Base-by-base conservation (phyloP, 1,140 invertebrate species). In the Calephelis nemesis region DNA sequence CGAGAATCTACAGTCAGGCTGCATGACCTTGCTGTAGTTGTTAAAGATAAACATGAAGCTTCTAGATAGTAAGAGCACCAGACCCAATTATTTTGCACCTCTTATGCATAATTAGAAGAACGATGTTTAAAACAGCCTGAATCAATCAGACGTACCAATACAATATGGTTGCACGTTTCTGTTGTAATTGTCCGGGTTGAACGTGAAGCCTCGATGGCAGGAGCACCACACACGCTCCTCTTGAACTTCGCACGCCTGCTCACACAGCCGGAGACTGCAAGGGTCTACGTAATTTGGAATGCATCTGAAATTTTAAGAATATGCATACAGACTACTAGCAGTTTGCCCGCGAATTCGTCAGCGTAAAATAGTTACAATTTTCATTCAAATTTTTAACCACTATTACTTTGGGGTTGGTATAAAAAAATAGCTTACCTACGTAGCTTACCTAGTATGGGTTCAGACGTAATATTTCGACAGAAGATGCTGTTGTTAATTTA, bases 191-290 rank as follows among this genome's bases (percentile, higher is more conserved):
- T 94, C 93, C 0, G 88, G 81, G 75, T 90, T 91, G 80, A 95
- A 95, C 69, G 84, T 92, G 80, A 94, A 95, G 0, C 95, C 95
- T 30, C 92, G 83, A 77, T 92, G 93, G 72, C 95, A 95, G 12
- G 94, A 94, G 82, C 95, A 95, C 78, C 95, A 94, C 10, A 95
- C 82, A n/a, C 93, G 80, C 63, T 94, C 93, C 11, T 93, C 90
- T 62, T 92, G 93, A 15, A 94, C 92, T 13, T 93, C 93, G 77
- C 95, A 95, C 66, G 92, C 92, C 81, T 95, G 95, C 76, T 95
- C 94, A 73, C 95, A 95, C 9, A 95, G 82, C 65, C 92, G 88
- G 73, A 95, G 82, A 47, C 93, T 93, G 81, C 95, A 95, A 0
- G 94, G 94, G 80, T 95, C 93, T 72, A 93, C 82, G 11, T 92